Percentiles rank a stretch among this genome's conserved stretches.
Evolutionary conservation across 2,888 invertebrate genomes (phyloP).

Genomic region (Liopterus haemorrhoidalis): DNA sequence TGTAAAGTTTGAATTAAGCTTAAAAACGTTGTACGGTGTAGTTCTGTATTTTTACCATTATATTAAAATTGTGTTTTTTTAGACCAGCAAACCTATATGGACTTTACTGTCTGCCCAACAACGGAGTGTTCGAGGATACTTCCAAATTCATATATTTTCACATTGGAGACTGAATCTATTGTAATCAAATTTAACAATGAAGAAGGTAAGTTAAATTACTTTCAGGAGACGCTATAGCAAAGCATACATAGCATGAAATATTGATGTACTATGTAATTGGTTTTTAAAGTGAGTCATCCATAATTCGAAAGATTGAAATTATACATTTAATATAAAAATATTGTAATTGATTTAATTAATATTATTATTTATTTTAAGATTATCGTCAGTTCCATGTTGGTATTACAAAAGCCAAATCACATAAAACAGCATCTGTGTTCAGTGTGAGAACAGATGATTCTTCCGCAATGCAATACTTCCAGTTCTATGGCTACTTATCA

Average conservation of each 20-base stretch:
- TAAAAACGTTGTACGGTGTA: neutral
- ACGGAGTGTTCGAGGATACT: constrained; percentile 70
- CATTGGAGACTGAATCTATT: constrained; percentile 65
- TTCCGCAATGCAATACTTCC: constrained; percentile 97
- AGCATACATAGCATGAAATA: constrained; percentile 5
- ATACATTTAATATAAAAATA: constrained; percentile 15
- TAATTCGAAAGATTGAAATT: constrained; percentile 1
- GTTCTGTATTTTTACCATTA: neutral
- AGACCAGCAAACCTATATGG: constrained; percentile 49
- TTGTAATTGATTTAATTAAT: neutral
- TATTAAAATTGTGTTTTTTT: neutral
- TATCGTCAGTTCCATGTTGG: constrained; percentile 69
- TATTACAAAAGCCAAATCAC: constrained; percentile 66
- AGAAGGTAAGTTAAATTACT: constrained; percentile 42
- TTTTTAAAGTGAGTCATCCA: constrained; percentile 12
- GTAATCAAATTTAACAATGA: constrained; percentile 64
- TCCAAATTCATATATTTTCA: constrained; percentile 63
- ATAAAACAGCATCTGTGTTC: constrained; percentile 76
- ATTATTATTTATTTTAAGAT: constrained; percentile 47
- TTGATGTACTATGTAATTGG: constrained; percentile 13
- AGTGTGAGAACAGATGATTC: constrained; percentile 95
- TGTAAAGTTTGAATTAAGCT: constrained; percentile 7
- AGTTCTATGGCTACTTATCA: constrained; percentile 97
- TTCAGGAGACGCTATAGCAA: neutral
- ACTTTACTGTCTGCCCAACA: constrained; percentile 63